Base-by-base conservation (phyloP, 1,140 invertebrate genomes). In the Delia radicum region DNA sequence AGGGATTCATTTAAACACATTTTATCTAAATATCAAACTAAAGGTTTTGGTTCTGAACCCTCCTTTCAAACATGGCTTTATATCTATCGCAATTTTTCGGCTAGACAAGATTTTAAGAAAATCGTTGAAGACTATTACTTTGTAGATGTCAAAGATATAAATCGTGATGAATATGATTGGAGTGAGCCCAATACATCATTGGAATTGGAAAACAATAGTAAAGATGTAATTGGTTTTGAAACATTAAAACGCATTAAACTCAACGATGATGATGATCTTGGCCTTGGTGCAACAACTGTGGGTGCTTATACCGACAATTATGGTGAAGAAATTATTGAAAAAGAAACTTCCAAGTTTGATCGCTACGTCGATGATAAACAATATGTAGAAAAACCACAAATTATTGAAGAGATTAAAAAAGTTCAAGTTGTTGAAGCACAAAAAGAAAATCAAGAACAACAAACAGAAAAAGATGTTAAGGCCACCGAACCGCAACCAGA, bases 51-150 rank as follows among this genome's bases (percentile, higher is more conserved):
- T 84, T 86, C 87, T 79, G 84, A 87, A 77, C 90, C 90, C 15
- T 89, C 91, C 77, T 88, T 91, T 78, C 90, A 90, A 80, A 91
- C 90, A 75, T 91, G 88, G 87, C 89, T 91, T 79, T 91, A 91
- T 77, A 88, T 91, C 55, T 91, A 91, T 79, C 90, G 90, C 79
- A 91, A 91, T 74, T 88, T 89, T 78, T 89, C 89, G 0, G 88
- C 90, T 2, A 87, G 89, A 74, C 88, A 90, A 48, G 88, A 90
- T 27, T 91, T 89, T 74, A 90, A 89, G 79, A 85, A 88, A 77
- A 85, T 90, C 72, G 79, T 91, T 27, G 83, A 87, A 81, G 87
- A 90, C 67, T 87, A 89, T 80, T 91, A 91, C 78, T 85, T 89
- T 15, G 91, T 89, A 42, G 89, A 91, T 37, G 90, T 91, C 0